Evolutionary conservation across 2,888 invertebrate species (phyloP), one percentile per base, ranked within the genome.

Genomic region (Mesochorus sp.): DNA sequence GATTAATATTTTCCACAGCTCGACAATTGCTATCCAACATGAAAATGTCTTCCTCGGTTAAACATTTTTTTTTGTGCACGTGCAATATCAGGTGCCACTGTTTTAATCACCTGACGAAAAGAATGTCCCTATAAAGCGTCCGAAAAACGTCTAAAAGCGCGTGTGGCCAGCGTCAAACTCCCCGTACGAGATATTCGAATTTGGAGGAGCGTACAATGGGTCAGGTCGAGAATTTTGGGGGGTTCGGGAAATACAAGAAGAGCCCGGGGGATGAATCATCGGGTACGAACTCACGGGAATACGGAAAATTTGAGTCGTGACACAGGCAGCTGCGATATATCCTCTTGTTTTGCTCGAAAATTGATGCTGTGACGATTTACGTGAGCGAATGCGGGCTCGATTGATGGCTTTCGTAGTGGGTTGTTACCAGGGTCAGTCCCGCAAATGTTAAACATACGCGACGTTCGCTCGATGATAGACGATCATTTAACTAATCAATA

Each of bases 321-420:
- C 10, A 47, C 34, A 47, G 62, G 82, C 85, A 85, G 85, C 84
- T 86, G 86, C 83, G 79, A 49, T 59, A 39, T 62, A n/a, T 19
- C 19, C 59, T 42, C 49, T 62, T 47, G 51, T 64, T 59, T 59
- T 70, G 37, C 24, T 12, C 62, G 61, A 75, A 75, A 71, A 80
- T 57, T 64, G 67, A 77, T 62, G 47, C 57, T 51, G 53, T 62
- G 73, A 61, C 66, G 76, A 64, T 77, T 73, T n/a, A n/a, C 67
- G 28, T 34, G 14, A 19, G 34, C 74, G 80, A 83, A 83, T 81
- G 84, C 82, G 85, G 87, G 88, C 89, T 89, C 90, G 90, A 90
- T 90, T 88, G 89, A 90, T 90, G 86, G 88, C 87, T 84, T 26
- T 26, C 37, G 14, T 3, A n/a, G 61, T 8, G 53, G 53, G 37